Base-by-base conservation (phyloP, 2,888 invertebrate species). In the Melanophora roralis region DNA sequence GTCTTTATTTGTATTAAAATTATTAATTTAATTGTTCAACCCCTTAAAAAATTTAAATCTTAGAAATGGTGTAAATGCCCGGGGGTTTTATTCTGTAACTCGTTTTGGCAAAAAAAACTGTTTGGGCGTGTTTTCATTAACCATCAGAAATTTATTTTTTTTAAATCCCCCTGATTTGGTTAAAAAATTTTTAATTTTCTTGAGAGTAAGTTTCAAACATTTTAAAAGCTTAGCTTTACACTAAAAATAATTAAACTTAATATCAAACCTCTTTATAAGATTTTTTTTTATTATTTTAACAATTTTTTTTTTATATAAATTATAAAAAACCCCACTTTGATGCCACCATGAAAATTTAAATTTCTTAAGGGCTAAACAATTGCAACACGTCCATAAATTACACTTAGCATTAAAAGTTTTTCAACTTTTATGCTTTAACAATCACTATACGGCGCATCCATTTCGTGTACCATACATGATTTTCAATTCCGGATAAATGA, bases 401-500 rank as follows among this genome's bases (percentile, higher is more conserved):
- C 75, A 72, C 27, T 53, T 62, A 76, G 79, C 79, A 80, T 80
- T 47, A 80, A 82, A 83, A 83, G 82, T 83, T 76, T 83, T 83
- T 82, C 82, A 83, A 83, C 82, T 83, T 83, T 83, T 83, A 80
- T 78, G 82, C 81, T 81, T 81, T 62, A 82, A 86, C 88, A 89
- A 89, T 89, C 89, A 91, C 92, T 92, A 96, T 91, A 96, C 94
- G 83, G 93, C 94, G 90, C 96, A 96, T 81, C 95, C 95, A 86
- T 93, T 94, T 86, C 93, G 93, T 82, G 92, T 93, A 81, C 97
- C 97, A 87, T 95, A 97, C 81, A 97, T 92, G 84, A 95, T 93
- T 89, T 95, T 95, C 77, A 97, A 91, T 91, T 97, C 96, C 5
- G 96, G 96, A 88, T 94, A 93, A 84, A 97, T 96, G 67, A 94